These are phyloP conservation scores for Acanthococcus lagerstroemiae DNA, from an alignment of 2,888 invertebrate genomes.

Conservation along the genomic window DNA sequence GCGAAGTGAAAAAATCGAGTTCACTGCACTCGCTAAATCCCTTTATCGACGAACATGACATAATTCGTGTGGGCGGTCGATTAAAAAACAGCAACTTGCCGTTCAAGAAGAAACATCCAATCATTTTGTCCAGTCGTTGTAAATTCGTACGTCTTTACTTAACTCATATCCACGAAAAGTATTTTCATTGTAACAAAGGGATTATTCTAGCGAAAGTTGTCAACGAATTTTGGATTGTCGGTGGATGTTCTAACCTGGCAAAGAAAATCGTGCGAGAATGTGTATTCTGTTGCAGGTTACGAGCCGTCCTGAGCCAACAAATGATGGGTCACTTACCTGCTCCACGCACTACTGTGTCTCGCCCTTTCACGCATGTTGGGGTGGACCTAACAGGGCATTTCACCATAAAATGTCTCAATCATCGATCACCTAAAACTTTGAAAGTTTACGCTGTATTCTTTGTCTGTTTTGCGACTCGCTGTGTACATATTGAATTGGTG, in stretches of 20 bases:
- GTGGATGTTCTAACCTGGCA: neutral
- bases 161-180: constrained; percentile 22
- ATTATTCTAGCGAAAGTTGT: neutral
- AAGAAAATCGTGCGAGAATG: constrained; percentile 7
- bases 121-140: constrained; percentile 33
- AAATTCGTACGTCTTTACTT: constrained; percentile 31
- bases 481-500: constrained; percentile 15
- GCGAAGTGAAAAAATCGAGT: too few species aligned
- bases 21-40: too few species aligned
- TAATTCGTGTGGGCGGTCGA: constrained; percentile 34
- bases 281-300: neutral
- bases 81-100: constrained; percentile 26
- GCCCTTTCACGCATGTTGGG: neutral
- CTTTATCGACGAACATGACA: too few species aligned
- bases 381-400: constrained; percentile 19
- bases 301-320: neutral
- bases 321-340: constrained; percentile 12
- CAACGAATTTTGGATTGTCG: constrained; percentile 2
- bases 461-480: constrained; percentile 7
- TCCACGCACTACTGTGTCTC: neutral
- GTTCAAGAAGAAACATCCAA: constrained; percentile 32
- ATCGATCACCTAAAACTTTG: neutral
- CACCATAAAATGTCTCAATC: neutral
- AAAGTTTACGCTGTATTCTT: constrained; percentile 21
- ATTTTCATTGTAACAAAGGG: constrained; percentile 32